Conservation (phyloP, 1,140 invertebrate species). For the Gryllus bimaculatus region DNA sequence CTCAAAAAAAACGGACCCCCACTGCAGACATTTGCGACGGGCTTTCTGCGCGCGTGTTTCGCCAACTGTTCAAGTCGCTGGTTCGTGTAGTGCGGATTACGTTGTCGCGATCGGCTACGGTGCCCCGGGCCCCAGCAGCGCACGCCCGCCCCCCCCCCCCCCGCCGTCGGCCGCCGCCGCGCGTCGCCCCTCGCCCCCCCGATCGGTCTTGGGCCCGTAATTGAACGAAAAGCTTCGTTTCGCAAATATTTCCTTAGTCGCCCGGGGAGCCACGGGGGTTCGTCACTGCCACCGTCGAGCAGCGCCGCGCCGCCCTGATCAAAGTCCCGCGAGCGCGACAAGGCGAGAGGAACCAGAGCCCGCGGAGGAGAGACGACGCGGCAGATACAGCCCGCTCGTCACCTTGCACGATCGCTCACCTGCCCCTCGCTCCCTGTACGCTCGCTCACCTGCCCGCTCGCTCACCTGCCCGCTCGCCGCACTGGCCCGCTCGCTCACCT, state of each 20-base stretch:
- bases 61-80: background rate
- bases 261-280: background rate
- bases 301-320: background rate
- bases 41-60: background rate
- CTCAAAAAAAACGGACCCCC: background rate
- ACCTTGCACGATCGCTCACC: no score
- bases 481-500: no score
- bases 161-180: no score
- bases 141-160: no score
- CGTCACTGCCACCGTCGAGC: background rate
- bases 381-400: background rate
- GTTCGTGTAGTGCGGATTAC: background rate
- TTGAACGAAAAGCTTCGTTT: conserved; percentile 4
- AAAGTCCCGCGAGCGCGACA: background rate
- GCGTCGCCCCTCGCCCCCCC: no score
- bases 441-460: no score
- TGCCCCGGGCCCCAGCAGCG: no score
- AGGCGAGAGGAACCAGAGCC: background rate
- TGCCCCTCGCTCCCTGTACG: no score
- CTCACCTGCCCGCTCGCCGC: no score
- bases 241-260: conserved; percentile 3
- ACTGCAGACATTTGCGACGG: background rate
- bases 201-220: background rate
- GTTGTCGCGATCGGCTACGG: background rate
- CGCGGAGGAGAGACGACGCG: background rate